A percentile compares a stretch with the other conserved stretches of the same genome.
These are phyloP conservation scores for Platichthys stellatus DNA, from an alignment of 2,113 vertebrate species.

Conservation along the genomic window DNA sequence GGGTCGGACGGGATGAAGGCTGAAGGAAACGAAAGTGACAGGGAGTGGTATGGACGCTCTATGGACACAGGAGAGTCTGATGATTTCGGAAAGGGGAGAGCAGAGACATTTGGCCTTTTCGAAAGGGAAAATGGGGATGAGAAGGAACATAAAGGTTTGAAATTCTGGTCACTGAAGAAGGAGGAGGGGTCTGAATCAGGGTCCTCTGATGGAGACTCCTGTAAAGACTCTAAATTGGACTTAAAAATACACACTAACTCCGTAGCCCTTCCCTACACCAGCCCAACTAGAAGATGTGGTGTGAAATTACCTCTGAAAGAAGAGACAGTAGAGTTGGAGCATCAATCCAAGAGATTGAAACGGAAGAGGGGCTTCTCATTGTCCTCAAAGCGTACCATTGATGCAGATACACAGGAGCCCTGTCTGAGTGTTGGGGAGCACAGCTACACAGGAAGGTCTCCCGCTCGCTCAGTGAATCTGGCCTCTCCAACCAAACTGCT, in stretches of 20 bases:
- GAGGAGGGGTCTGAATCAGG: slow-evolving; percentile 52
- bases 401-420: slow-evolving; percentile 61
- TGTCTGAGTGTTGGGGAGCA: slow-evolving; percentile 70
- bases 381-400: slow-evolving; percentile 44
- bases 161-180: slow-evolving; percentile 40
- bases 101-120: slow-evolving; percentile 24
- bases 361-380: slow-evolving; percentile 38
- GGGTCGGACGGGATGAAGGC: slow-evolving; percentile 39
- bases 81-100: slow-evolving; percentile 37
- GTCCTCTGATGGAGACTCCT: slow-evolving; percentile 51
- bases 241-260: slow-evolving; percentile 42
- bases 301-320: slow-evolving; percentile 43
- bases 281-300: slow-evolving; percentile 4
- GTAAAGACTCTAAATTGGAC: slow-evolving; percentile 53
- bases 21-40: slow-evolving; percentile 21
- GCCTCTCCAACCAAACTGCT: slow-evolving; percentile 73
- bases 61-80: slow-evolving; percentile 33
- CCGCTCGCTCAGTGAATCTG: slow-evolving; percentile 75
- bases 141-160: slow-evolving; percentile 25
- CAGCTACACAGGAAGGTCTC: slow-evolving; percentile 79
- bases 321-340: slow-evolving; percentile 40
- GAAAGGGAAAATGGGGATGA: slow-evolving; percentile 54
- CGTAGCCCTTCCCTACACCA: slow-evolving; percentile 9
- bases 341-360: slow-evolving; percentile 46
- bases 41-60: slow-evolving; percentile 8